A percentile compares a stretch with the other conserved stretches of the same genome.
Conservation (phyloP, 2,113 vertebrate species). For the Oncorhynchus kisutch region DNA sequence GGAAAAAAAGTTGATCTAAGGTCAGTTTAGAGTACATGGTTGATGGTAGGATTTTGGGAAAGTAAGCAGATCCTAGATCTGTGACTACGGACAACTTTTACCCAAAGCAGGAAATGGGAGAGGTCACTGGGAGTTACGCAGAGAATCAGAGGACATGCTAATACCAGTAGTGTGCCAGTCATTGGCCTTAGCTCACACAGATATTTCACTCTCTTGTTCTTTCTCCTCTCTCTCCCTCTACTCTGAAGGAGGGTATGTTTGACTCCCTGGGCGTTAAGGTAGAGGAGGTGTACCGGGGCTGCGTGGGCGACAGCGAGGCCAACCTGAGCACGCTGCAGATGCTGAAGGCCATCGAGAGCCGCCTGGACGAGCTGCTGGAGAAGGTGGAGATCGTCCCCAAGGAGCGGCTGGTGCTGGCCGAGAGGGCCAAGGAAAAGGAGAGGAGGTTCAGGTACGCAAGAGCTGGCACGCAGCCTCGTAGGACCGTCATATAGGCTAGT, state of each 20-base stretch:
- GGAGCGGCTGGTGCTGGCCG: constrained; percentile 67
- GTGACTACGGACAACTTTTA: too few species aligned
- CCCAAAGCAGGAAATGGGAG: too few species aligned
- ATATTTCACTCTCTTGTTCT: not conserved
- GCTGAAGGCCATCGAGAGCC: constrained; percentile 80
- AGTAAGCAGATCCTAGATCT: too few species aligned
- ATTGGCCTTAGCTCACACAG: too few species aligned
- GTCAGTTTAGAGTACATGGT: too few species aligned
- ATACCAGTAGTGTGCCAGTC: too few species aligned
- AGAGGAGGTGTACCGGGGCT: constrained; percentile 79
- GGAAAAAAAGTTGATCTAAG: too few species aligned
- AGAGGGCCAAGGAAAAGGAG: constrained; percentile 82
- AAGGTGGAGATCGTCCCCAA: constrained; percentile 77
- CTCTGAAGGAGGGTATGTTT: constrained; percentile 79
- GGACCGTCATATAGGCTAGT: constrained; percentile 36
- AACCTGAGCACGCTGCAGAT: constrained; percentile 82
- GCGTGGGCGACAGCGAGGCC: constrained; percentile 72
- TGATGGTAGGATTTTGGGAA: too few species aligned
- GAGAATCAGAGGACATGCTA: too few species aligned
- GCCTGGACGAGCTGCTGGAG: constrained; percentile 78
- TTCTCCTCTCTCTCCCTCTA: constrained; percentile 40
- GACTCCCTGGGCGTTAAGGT: constrained; percentile 79
- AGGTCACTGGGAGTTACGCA: too few species aligned
- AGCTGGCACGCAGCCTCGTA: not conserved
- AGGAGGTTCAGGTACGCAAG: constrained; percentile 73